Evolutionary conservation across 2,113 vertebrate genomes (phyloP).

Genomic region (Hippoglossus stenolepis): DNA sequence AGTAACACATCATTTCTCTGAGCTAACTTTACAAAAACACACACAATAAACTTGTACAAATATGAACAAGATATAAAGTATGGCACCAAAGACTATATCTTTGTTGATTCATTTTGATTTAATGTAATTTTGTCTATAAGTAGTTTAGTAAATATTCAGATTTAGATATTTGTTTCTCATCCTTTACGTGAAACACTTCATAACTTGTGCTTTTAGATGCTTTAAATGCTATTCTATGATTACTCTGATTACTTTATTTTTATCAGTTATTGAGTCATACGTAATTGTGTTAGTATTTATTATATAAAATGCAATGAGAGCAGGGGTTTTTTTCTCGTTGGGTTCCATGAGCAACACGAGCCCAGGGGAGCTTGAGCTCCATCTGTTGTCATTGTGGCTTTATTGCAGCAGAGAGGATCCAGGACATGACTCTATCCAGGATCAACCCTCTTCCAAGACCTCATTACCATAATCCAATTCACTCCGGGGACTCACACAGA

Average conservation of each 20-base stretch:
- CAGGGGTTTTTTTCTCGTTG: conserved; percentile 18
- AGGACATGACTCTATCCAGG: conserved; percentile 71
- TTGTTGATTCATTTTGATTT: too few species aligned
- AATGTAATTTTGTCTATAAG: too few species aligned
- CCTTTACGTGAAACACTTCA: not conserved
- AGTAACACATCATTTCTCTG: too few species aligned
- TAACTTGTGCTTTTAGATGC: too few species aligned
- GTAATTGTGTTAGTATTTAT: not conserved
- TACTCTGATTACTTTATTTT: conserved; percentile 3
- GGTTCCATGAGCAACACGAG: conserved; percentile 51
- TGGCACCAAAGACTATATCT: too few species aligned
- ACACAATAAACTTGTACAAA: too few species aligned
- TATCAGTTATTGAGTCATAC: conserved; percentile 12
- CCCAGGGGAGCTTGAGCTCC: conserved; percentile 77
- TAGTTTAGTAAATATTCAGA: not conserved
- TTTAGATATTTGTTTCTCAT: not conserved
- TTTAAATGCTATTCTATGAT: not conserved
- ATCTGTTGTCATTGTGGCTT: conserved; percentile 80
- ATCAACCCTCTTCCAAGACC: conserved; percentile 62
- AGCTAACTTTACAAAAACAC: too few species aligned
- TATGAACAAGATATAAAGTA: too few species aligned
- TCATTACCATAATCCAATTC: conserved; percentile 82
- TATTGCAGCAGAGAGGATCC: conserved; percentile 76
- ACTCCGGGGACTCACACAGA: conserved; percentile 55
- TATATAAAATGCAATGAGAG: not conserved